phyloP scores from a whole-genome alignment of 2,797 vertebrate genomes.

The Pelobates cultripes region DNA sequence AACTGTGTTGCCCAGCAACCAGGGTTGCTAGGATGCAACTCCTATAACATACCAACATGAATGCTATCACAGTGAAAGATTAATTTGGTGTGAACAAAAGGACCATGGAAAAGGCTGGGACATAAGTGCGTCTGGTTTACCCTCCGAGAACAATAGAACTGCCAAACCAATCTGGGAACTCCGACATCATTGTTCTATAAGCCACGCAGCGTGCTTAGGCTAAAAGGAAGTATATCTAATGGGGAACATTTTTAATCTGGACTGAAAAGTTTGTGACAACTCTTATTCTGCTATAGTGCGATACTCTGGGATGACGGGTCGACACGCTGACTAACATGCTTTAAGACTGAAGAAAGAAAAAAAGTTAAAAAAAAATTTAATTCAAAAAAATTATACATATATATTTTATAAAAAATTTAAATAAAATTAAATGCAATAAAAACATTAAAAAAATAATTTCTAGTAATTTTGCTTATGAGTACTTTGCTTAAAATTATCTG shows the following conservation, averaged over 20 bases:
- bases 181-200: slow-evolving; percentile 86
- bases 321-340: slow-evolving; percentile 60
- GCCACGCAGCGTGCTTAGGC: slow-evolving; percentile 81
- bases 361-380: slow-evolving; percentile 48
- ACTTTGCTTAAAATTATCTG: too few relatives aligned
- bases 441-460: too few relatives aligned
- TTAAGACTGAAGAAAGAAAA: slow-evolving; percentile 54
- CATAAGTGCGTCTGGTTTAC: slow-evolving; percentile 96
- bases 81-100: slow-evolving; percentile 89
- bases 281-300: slow-evolving; percentile 65
- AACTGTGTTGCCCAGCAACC: slow-evolving; percentile 79
- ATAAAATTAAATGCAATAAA: too few relatives aligned
- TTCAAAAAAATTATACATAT: background rate
- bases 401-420: background rate
- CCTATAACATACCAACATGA: slow-evolving; percentile 84
- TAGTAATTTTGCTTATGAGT: too few relatives aligned
- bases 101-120: slow-evolving; percentile 80
- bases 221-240: slow-evolving; percentile 77
- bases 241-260: slow-evolving; percentile 72
- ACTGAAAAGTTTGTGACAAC: slow-evolving; percentile 73
- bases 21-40: slow-evolving; percentile 83
- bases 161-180: slow-evolving; percentile 91
- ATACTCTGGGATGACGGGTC: slow-evolving; percentile 64
- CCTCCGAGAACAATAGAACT: slow-evolving; percentile 89
- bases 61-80: slow-evolving; percentile 89